Evolutionary conservation across 2,797 vertebrate genomes (phyloP).

Genomic region (Tolypeutes matacus): DNA sequence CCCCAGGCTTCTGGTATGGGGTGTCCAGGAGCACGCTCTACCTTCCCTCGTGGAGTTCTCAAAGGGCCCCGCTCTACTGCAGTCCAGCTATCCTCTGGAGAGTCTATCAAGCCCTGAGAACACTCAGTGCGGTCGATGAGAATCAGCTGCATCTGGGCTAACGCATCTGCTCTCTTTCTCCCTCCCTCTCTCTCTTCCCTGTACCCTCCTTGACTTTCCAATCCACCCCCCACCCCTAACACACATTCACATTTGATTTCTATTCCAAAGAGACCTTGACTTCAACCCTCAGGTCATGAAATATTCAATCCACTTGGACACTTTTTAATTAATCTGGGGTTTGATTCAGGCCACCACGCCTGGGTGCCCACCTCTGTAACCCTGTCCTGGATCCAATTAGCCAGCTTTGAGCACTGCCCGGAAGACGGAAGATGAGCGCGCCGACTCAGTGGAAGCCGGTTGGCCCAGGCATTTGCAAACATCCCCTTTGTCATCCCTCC

Average conservation of each 20-base stretch:
- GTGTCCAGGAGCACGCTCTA: background rate
- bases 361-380: background rate
- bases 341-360: constrained; percentile 59
- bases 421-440: background rate
- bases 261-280: constrained; percentile 61
- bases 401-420: background rate
- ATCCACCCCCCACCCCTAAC: too few species aligned
- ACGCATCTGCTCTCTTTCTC: too few species aligned
- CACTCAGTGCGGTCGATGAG: background rate
- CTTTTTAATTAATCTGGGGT: constrained; percentile 74
- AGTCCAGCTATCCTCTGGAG: background rate
- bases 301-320: constrained; percentile 73
- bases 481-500: background rate
- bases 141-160: background rate
- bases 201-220: background rate
- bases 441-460: background rate
- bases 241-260: constrained; percentile 44
- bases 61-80: background rate
- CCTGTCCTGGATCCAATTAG: constrained; percentile 7
- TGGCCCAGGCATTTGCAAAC: background rate
- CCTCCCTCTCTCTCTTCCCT: background rate
- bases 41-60: background rate
- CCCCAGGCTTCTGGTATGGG: background rate
- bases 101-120: background rate
- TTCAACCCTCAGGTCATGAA: constrained; percentile 71